Conservation (phyloP, 2,888 invertebrate species). For the Neoascia interrupta region DNA sequence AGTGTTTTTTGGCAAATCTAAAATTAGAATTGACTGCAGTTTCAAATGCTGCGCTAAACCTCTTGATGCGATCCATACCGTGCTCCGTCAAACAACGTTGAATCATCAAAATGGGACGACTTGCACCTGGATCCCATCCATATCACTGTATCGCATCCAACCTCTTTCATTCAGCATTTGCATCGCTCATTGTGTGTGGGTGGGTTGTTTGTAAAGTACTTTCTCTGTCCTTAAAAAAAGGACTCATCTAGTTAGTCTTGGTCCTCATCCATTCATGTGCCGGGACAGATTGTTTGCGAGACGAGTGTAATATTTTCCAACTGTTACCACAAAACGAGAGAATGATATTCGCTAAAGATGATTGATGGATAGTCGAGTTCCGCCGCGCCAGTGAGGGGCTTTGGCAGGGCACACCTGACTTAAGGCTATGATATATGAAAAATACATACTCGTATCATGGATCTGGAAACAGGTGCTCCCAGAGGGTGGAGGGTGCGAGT, state of each 20-base stretch:
- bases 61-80: not conserved
- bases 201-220: not conserved
- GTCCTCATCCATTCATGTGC: slow-evolving; percentile 11
- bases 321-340: slow-evolving; percentile 66
- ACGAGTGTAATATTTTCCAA: slow-evolving; percentile 65
- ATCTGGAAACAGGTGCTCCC: slow-evolving; percentile 46
- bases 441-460: slow-evolving; percentile 36
- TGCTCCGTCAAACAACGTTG: slow-evolving; percentile 45
- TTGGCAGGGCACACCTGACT: slow-evolving; percentile 53
- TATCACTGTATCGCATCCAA: not conserved
- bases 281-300: slow-evolving; percentile 41
- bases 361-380: slow-evolving; percentile 57
- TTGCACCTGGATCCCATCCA: slow-evolving; percentile 46
- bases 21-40: slow-evolving; percentile 63
- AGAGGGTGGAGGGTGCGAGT: not conserved
- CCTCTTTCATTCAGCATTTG: slow-evolving; percentile 24
- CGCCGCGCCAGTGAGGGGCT: slow-evolving; percentile 27
- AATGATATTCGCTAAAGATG: slow-evolving; percentile 66
- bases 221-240: not conserved
- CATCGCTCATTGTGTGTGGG: slow-evolving; percentile 5
- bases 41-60: slow-evolving; percentile 17
- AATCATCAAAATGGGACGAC: slow-evolving; percentile 58
- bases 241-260: slow-evolving; percentile 2
- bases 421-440: slow-evolving; percentile 57
- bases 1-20: slow-evolving; percentile 25